Base-by-base conservation (phyloP, 2,797 vertebrate genomes). In the Acipenser oxyrinchus region DNA sequence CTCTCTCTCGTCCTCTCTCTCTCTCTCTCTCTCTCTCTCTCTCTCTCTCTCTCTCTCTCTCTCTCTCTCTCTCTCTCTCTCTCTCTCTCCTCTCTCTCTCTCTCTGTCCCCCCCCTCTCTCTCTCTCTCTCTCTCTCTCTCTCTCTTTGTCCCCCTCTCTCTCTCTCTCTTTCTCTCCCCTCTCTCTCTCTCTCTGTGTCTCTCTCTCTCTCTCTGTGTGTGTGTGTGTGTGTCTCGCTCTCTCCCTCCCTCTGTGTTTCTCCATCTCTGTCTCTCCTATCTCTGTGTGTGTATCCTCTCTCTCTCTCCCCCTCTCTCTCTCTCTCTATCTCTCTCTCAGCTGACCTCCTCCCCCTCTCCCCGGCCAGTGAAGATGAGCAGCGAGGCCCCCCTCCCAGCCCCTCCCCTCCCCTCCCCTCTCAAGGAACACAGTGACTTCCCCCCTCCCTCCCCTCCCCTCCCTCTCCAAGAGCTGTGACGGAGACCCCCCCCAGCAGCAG, bases 281-380 rank as follows among this genome's bases (percentile, higher is more conserved):
- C n/a, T n/a, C n/a, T n/a, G n/a, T n/a, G n/a, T n/a, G n/a, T n/a
- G n/a, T n/a, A n/a, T n/a, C n/a, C n/a, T n/a, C n/a, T n/a, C n/a
- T n/a, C 15, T 18, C 15, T 18, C 15, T 18, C 15, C 1, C 15
- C 1, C 15, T 18, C 15, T 18, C 15, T 18, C 15, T 18, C 15
- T 37, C 23, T 37, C 23, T 1, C 23, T 55, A 53, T 70, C 52
- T 71, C 55, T 71, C 68, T 62, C n/a, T 60, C 13, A 60, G 79
- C 51, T 15, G 1, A 7, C 58, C 50, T 2, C 11, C 55, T 49
- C 66, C 66, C 64, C 18, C 37, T 49, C 37, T 49, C 68, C 60
- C 49, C 64, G 75, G 73, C 67, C 49, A 55, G 49, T 70, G 69
- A 91, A 82, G 71, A 97, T 97, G 94, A 97, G 93, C 66, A 81